Evolutionary conservation across 2,888 invertebrate genomes (phyloP).

Genomic region (Adela reaumurella): DNA sequence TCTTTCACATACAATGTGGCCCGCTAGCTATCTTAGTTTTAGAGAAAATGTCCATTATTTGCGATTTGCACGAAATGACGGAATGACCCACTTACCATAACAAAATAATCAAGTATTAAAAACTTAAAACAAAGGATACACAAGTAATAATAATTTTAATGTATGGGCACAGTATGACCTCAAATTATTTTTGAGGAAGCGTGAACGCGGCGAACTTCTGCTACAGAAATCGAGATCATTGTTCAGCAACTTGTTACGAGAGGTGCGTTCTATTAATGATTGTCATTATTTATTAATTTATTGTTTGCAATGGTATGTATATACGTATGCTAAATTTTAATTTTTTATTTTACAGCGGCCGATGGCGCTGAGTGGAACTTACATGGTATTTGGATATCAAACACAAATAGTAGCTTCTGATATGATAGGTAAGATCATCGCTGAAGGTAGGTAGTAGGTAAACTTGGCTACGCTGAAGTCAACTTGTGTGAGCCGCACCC

Average conservation of each 20-base stretch:
- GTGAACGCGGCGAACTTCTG: constrained; percentile 37
- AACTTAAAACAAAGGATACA: too few relatives aligned
- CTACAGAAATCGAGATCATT: constrained; percentile 40
- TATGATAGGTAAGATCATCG: constrained; percentile 40
- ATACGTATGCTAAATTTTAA: constrained; percentile 1
- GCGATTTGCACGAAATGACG: too few relatives aligned
- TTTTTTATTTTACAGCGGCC: constrained; percentile 25
- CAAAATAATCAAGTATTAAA: too few relatives aligned
- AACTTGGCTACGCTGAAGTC: too few relatives aligned
- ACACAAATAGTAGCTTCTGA: constrained; percentile 45
- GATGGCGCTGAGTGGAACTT: constrained; percentile 31
- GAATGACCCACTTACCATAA: too few relatives aligned
- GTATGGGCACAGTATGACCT: constrained; percentile 49
- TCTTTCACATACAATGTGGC: too few relatives aligned
- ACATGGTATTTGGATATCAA: constrained; percentile 34
- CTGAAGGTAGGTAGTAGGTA: too few relatives aligned
- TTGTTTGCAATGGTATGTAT: not conserved
- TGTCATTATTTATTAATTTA: not conserved
- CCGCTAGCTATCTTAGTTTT: too few relatives aligned
- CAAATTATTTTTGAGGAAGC: constrained; percentile 39
- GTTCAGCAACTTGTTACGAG: constrained; percentile 42
- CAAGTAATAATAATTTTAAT: too few relatives aligned
- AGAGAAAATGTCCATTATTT: too few relatives aligned
- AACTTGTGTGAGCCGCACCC: too few relatives aligned
- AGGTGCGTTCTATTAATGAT: too few relatives aligned